phyloP scores from a whole-genome alignment of 1,140 invertebrate species.

The Drosophila kanapiae region DNA sequence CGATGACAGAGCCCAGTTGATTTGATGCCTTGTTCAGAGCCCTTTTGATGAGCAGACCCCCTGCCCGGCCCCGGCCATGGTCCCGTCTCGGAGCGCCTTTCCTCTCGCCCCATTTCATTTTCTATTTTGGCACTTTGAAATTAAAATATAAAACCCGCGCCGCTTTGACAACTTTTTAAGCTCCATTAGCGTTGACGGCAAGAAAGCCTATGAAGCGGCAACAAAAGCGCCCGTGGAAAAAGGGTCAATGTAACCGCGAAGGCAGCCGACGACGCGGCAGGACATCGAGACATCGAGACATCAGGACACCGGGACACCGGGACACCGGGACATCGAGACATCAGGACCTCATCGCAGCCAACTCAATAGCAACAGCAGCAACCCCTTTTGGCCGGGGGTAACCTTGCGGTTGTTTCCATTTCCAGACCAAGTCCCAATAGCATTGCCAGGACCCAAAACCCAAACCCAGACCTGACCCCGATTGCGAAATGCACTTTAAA shows the following conservation, averaged over 20 bases:
- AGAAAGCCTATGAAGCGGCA: conserved; percentile 68
- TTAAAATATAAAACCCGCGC: conserved; percentile 80
- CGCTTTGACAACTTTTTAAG: conserved; percentile 83
- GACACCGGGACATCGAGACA: conserved; percentile 24
- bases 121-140: conserved; percentile 79
- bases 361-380: conserved; percentile 33
- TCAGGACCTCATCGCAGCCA: conserved; percentile 46
- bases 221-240: conserved; percentile 55
- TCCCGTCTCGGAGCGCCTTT: background rate
- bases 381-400: conserved; percentile 48
- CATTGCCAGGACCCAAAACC: conserved; percentile 22
- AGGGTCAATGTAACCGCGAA: conserved; percentile 72
- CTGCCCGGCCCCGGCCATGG: background rate
- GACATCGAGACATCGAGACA: conserved; percentile 38
- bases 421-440: conserved; percentile 28
- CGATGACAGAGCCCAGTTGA: conserved; percentile 53
- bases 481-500: conserved; percentile 17
- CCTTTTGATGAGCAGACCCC: conserved; percentile 34
- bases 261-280: conserved; percentile 55
- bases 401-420: conserved; percentile 58
- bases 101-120: conserved; percentile 67
- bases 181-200: conserved; percentile 80
- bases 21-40: conserved; percentile 55
- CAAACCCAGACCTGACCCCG: conserved; percentile 14
- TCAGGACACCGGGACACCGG: conserved; percentile 13